These are phyloP conservation scores for Cephalopholis sonnerati DNA, from an alignment of 2,113 vertebrate species.

Conservation along the genomic window DNA sequence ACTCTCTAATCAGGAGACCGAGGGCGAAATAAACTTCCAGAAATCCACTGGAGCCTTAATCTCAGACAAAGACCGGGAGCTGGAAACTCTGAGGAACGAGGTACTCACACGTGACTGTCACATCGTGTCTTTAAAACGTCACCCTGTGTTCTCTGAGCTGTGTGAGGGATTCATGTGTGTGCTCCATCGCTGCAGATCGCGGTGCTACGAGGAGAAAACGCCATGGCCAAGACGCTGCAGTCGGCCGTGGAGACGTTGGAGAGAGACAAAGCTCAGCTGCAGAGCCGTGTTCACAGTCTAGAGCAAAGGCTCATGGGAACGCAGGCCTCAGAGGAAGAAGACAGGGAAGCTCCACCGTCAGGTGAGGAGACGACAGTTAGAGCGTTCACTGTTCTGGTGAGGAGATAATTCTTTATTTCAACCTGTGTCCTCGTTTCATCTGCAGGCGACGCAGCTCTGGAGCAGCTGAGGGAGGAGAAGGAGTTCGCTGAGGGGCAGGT, in stretches of 20 bases:
- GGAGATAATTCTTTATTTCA: not conserved
- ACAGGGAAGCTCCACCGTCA: slow-evolving; percentile 51
- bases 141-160: not conserved
- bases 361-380: slow-evolving; percentile 51
- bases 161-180: not conserved
- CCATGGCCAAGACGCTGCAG: slow-evolving; percentile 91
- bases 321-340: slow-evolving; percentile 63
- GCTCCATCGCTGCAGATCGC: slow-evolving; percentile 85
- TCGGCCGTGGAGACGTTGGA: slow-evolving; percentile 91
- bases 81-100: slow-evolving; percentile 94
- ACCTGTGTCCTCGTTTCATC: not conserved
- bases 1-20: slow-evolving; percentile 54
- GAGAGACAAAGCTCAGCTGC: slow-evolving; percentile 92
- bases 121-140: not conserved
- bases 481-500: slow-evolving; percentile 94
- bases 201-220: slow-evolving; percentile 91
- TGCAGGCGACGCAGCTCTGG: slow-evolving; percentile 85
- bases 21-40: slow-evolving; percentile 86
- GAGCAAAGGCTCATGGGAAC: slow-evolving; percentile 91
- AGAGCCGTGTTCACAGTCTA: slow-evolving; percentile 89
- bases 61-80: slow-evolving; percentile 92
- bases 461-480: slow-evolving; percentile 89
- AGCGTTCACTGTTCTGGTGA: rapidly evolving
- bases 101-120: slow-evolving; percentile 67
- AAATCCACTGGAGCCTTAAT: slow-evolving; percentile 88